Base-by-base conservation (phyloP, 1,140 invertebrate genomes). In the Prorops nasuta region DNA sequence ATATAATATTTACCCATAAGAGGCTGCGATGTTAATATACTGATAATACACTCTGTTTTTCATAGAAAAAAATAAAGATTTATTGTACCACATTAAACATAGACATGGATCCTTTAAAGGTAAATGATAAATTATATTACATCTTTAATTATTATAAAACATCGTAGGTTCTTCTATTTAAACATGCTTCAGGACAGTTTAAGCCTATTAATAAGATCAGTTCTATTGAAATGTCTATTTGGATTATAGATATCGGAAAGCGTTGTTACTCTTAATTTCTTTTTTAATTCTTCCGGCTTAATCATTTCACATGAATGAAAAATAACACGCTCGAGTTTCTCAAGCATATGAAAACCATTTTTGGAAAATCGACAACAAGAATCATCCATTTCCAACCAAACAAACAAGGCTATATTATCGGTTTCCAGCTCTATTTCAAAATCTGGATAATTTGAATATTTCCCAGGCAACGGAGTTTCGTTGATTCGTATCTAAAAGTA, bases 271-370 rank as follows among this genome's bases (percentile, higher is more conserved):
- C 51, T 54, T 20, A 75, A 20, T 36, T 57, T 55, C 15, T 49
- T 22, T 12, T 6, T 7, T n/a, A 74, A 38, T 36, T 58, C n/a
- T 31, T 56, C 2, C 1, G 28, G 3, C 17, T 62, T 59, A 1
- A 41, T 47, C 2, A 49, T 14, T 49, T 66, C 34, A 1, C 51
- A 37, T 1, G 68, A 19, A 36, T 64, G 47, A 31, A 75, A 71
- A 35, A 31, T 39, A 32, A 71, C 44, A 3, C 6, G 51, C 49
- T 71, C 67, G 14, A 47, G 45, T 19, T 31, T 40, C 32, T 47
- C 34, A 2, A 74, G 64, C 41, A 76, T 58, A 20, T 77, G 72
- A 56, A 88, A 88, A 3, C 86, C 86, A 74, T 88, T 88, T 56
- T 84, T 79, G 3, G 82, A 84, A 66, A 88, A 88, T 42, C 63